Percentiles rank a stretch among this genome's conserved stretches.
phyloP scores from a whole-genome alignment of 1,140 invertebrate species.

The Bombus confusus region DNA sequence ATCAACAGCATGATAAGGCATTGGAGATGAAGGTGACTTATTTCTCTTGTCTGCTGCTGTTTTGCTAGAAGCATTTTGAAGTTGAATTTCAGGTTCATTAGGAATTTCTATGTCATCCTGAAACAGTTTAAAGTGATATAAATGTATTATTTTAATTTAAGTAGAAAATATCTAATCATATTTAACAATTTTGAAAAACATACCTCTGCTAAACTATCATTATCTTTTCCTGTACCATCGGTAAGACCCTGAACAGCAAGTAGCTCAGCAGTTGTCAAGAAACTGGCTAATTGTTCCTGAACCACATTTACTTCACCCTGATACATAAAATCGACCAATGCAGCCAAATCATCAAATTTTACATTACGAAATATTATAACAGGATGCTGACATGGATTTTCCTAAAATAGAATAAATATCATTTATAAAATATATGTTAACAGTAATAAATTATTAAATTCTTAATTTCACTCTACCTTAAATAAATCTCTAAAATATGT shows the following conservation, averaged over 20 bases:
- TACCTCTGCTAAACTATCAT: slow-evolving; percentile 79
- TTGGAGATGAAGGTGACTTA: slow-evolving; percentile 78
- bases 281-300: slow-evolving; percentile 85
- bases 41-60: slow-evolving; percentile 76
- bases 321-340: slow-evolving; percentile 93
- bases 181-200: slow-evolving; percentile 21
- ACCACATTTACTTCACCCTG: slow-evolving; percentile 87
- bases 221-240: slow-evolving; percentile 81
- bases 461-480: slow-evolving; percentile 80
- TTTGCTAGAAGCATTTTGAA: slow-evolving; percentile 78
- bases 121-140: slow-evolving; percentile 6
- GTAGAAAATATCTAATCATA: neutral
- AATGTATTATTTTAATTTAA: neutral
- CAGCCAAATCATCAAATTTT: slow-evolving; percentile 90
- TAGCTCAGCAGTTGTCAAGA: slow-evolving; percentile 86
- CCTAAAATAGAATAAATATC: slow-evolving; percentile 78
- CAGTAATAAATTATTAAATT: neutral
- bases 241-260: slow-evolving; percentile 86
- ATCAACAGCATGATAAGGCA: slow-evolving; percentile 76
- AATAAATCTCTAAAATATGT: slow-evolving; percentile 92
- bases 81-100: slow-evolving; percentile 81
- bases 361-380: slow-evolving; percentile 94
- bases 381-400: slow-evolving; percentile 93
- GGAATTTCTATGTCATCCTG: slow-evolving; percentile 81
- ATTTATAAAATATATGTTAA: neutral